These are phyloP conservation scores for Stenodema calcarata DNA, from an alignment of 2,888 invertebrate species.

Conservation along the genomic window DNA sequence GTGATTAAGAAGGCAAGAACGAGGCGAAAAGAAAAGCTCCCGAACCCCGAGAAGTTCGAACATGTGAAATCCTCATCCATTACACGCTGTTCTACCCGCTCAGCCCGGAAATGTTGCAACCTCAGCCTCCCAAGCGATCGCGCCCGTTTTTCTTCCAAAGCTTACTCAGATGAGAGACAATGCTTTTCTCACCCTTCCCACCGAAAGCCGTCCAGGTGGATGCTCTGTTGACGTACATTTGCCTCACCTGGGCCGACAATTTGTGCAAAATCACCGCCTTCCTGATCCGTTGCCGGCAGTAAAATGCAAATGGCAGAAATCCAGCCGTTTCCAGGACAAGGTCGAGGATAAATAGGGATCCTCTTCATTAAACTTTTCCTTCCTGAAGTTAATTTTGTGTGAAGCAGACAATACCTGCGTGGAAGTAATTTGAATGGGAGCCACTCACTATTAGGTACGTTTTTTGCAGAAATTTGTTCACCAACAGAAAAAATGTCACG, in stretches of 20 bases:
- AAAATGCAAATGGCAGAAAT: not conserved
- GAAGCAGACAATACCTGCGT: not conserved
- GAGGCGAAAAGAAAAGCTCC: not conserved
- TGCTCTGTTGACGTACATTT: not conserved
- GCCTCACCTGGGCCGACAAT: not conserved
- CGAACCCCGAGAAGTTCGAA: not conserved
- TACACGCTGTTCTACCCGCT: not conserved
- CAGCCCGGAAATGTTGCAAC: conserved; percentile 11
- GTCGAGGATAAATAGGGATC: not conserved
- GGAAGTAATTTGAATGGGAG: not conserved
- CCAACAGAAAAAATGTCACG: too few relatives aligned
- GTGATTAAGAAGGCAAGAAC: conserved; percentile 17
- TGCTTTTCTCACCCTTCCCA: not conserved
- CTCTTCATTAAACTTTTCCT: conserved; percentile 10
- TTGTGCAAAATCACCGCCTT: not conserved
- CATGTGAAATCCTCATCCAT: conserved; percentile 31
- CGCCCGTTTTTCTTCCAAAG: not conserved
- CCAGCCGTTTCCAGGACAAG: not conserved
- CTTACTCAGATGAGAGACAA: not conserved
- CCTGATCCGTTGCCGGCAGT: not conserved
- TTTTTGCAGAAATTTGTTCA: not conserved
- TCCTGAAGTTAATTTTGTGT: conserved; percentile 7
- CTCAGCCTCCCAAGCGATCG: not conserved
- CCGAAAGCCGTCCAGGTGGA: not conserved
- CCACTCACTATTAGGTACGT: not conserved